Evolutionary conservation across 2,113 vertebrate species (phyloP).

Genomic region (Lanius collurio): DNA sequence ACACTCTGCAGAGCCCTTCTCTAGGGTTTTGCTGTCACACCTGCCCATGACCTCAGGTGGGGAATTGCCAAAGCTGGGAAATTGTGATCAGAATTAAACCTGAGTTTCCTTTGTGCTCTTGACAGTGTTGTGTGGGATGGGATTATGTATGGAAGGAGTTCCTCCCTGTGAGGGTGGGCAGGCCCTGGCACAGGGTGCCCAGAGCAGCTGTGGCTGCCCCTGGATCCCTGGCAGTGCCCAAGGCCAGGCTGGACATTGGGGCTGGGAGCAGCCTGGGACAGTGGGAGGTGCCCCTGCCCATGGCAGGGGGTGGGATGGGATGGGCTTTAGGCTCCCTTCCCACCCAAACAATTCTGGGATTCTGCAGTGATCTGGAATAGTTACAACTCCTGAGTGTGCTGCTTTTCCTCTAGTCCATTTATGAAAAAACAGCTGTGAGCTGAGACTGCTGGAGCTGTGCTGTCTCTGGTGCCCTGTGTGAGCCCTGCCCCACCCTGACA

Average conservation of each 20-base stretch:
- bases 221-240: neutral
- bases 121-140: neutral
- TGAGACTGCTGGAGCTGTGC: neutral
- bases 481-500: neutral
- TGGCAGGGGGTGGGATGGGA: neutral
- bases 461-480: neutral
- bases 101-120: neutral
- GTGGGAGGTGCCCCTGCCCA: neutral
- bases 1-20: neutral
- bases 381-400: neutral
- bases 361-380: neutral
- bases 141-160: neutral
- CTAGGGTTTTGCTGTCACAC: neutral
- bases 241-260: neutral
- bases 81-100: neutral
- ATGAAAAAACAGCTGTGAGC: neutral
- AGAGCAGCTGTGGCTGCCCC: neutral
- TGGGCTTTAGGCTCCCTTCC: neutral
- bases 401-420: neutral
- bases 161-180: rapidly evolving
- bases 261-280: neutral
- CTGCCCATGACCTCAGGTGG: rapidly evolving
- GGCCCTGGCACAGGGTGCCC: neutral
- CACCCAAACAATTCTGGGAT: neutral
- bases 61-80: neutral